Evolutionary conservation across 2,797 vertebrate genomes (phyloP).

Genomic region (Acanthopagrus latus): DNA sequence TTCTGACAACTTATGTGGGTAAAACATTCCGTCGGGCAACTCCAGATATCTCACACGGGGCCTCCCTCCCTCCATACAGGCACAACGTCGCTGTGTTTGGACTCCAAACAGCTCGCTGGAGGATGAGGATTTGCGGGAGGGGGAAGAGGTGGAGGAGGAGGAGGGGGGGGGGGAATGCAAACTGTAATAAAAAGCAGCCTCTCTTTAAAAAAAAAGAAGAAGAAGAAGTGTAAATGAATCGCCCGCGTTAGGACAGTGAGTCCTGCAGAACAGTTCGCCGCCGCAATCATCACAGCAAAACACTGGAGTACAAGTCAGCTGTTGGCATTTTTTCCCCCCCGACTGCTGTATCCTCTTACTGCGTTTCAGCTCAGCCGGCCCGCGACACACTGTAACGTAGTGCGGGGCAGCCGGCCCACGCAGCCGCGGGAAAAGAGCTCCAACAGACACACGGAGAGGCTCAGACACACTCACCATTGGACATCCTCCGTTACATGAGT

Average conservation of each 20-base stretch:
- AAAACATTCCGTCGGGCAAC: conserved; percentile 62
- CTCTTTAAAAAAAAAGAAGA: background rate
- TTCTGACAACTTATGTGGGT: conserved; percentile 53
- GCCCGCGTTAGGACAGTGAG: conserved; percentile 11
- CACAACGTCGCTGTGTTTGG: conserved; percentile 44
- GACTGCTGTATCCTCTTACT: conserved; percentile 40
- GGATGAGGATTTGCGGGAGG: conserved; percentile 8
- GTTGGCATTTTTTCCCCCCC: conserved; percentile 47
- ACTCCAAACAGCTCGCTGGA: conserved; percentile 57
- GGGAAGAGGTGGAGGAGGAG: too few relatives aligned
- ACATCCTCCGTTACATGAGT: conserved; percentile 55
- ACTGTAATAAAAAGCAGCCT: background rate
- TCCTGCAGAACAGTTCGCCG: conserved; percentile 60
- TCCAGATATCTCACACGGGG: conserved; percentile 48
- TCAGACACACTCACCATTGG: conserved; percentile 70
- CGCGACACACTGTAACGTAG: conserved; percentile 44
- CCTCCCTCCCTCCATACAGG: conserved; percentile 51
- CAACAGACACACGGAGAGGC: conserved; percentile 7
- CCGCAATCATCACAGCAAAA: conserved; percentile 61
- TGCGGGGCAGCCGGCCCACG: conserved; percentile 22
- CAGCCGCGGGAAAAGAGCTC: conserved; percentile 36
- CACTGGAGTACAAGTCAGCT: conserved; percentile 72
- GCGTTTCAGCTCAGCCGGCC: conserved; percentile 35
- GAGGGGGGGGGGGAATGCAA: background rate
- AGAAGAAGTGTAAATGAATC: conserved; percentile 23